Base-by-base conservation (phyloP, 2,888 invertebrate genomes). In the Nymphalis urticae region DNA sequence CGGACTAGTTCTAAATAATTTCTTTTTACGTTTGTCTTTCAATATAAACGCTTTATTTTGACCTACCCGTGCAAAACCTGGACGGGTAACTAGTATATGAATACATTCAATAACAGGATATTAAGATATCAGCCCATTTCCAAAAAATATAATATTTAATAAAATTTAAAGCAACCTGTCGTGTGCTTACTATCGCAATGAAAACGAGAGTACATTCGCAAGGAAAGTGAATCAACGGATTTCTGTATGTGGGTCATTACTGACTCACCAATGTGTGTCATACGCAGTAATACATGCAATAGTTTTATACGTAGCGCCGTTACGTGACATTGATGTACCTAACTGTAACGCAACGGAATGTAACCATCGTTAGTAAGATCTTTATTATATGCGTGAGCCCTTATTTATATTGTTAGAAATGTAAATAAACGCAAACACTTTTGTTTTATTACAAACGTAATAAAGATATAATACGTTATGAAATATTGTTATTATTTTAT, bases 181-280 rank as follows among this genome's bases (percentile, higher is more conserved):
- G 32, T 32, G n/a, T 53, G 24, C 32, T 56, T 19, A 56, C n/a
- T 56, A 32, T 5, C n/a, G 48, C 50, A 62, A 62, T 42, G 70
- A 70, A 70, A 70, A 58, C 58, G 68, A 68, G 70, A 68, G 68
- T 68, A 63, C 61, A 58, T 16, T 64, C 64, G n/a, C 68, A 32
- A 69, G 36, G 69, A 70, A 70, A 68, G 68, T 70, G 61, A 70
- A 62, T 50, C 58, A 62, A 59, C 42, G 56, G 64, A 70, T 62
- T 13, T 42, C 50, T 9, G 48, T 62, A 56, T 64, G 47, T 50
- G 32, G 70, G 70, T 70, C 70, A 70, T 63, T 70, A 62, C 70
- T 60, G 51, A 36, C 32, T 36, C 27, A 56, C 17, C 17, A 56
- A 32, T 32, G 36, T 56, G 10, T 56, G 56, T 36, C 56, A 56